These are phyloP conservation scores for Halictus quadricinctus DNA, from an alignment of 2,888 invertebrate species.

Conservation along the genomic window DNA sequence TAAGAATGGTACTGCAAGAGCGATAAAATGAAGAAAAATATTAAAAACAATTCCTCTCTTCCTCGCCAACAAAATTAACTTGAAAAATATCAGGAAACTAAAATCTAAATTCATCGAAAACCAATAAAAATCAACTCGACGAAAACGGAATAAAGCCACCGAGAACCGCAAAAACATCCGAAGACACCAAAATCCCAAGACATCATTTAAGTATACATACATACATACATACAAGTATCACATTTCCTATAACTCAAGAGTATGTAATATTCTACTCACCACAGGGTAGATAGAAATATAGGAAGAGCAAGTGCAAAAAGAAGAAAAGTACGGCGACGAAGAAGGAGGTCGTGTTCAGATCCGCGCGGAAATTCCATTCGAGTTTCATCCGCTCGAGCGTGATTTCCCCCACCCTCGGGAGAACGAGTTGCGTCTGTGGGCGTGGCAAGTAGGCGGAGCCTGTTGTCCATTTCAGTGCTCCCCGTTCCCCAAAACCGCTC, in stretches of 20 bases:
- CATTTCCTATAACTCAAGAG: not conserved
- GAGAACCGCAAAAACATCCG: not conserved
- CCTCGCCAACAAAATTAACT: too few relatives aligned
- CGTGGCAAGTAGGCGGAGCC: conserved; percentile 43
- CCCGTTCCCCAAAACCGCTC: conserved; percentile 24
- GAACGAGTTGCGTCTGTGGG: conserved; percentile 17
- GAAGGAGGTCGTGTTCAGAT: conserved; percentile 47
- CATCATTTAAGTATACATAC: too few relatives aligned
- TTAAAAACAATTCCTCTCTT: too few relatives aligned
- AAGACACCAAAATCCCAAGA: not conserved
- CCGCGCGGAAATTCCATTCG: conserved; percentile 67
- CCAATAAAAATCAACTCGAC: not conserved
- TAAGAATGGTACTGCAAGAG: not conserved
- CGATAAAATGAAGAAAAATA: not conserved
- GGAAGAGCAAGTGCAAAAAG: not conserved
- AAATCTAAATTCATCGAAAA: too few relatives aligned
- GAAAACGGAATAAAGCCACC: not conserved
- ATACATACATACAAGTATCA: not conserved
- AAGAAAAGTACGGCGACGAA: not conserved
- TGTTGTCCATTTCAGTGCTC: conserved; percentile 32
- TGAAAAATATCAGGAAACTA: too few relatives aligned
- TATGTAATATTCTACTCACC: not conserved
- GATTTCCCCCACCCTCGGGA: conserved; percentile 21
- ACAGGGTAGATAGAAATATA: not conserved
- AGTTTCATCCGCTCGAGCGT: conserved; percentile 48